Conservation (phyloP, 2,113 vertebrate genomes). For the Puffinus mauretanicus region DNA sequence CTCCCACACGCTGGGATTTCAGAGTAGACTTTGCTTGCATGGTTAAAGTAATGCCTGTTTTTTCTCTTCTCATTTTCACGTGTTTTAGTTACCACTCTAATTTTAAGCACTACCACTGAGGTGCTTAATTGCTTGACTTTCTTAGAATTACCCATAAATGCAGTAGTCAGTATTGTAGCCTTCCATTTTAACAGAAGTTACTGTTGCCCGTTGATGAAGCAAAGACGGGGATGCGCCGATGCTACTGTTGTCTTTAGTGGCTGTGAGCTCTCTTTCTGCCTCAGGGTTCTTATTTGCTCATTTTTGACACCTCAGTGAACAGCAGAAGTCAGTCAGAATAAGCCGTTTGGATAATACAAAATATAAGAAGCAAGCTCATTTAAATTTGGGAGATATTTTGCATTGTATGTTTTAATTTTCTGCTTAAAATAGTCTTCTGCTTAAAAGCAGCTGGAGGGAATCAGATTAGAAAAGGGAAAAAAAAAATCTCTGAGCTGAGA, state of each 20-base stretch:
- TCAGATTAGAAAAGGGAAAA: not conserved
- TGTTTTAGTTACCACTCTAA: not conserved
- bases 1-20: not conserved
- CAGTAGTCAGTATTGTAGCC: not conserved
- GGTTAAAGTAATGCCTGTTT: not conserved
- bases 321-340: not conserved
- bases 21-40: not conserved
- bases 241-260: not conserved
- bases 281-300: not conserved
- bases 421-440: not conserved
- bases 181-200: not conserved
- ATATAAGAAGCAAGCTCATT: not conserved
- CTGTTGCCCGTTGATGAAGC: not conserved
- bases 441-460: not conserved
- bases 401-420: not conserved
- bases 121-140: not conserved
- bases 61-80: not conserved
- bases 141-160: not conserved
- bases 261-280: not conserved
- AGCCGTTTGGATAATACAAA: not conserved
- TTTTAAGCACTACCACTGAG: not conserved
- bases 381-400: not conserved
- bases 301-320: slow-evolving; percentile 7
- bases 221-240: not conserved
- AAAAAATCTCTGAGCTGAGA: not conserved